A percentile compares a stretch with the other conserved stretches of the same genome.
Conservation (phyloP, 2,113 vertebrate genomes). For the Hymenochirus boettgeri region DNA sequence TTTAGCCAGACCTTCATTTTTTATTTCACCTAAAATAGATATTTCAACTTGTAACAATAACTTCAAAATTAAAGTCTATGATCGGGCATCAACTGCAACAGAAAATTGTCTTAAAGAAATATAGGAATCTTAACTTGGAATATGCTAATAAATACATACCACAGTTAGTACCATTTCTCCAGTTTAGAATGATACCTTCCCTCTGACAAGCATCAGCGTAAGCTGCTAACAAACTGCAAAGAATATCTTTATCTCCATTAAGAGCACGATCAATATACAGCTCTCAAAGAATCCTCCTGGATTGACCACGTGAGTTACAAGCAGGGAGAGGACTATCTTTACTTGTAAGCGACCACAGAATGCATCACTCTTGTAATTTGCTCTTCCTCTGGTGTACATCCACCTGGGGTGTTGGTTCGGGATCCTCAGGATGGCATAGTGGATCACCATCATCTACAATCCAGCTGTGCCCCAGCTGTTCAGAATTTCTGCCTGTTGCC, state of each 20-base stretch:
- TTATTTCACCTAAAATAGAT: neutral
- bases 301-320: conserved; percentile 54
- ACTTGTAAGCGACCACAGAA: conserved; percentile 61
- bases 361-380: conserved; percentile 47
- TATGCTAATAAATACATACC: conserved; percentile 56
- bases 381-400: conserved; percentile 48
- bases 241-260: conserved; percentile 42
- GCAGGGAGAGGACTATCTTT: conserved; percentile 55
- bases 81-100: no score
- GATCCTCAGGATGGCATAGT: conserved; percentile 17
- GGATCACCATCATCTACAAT: conserved; percentile 32
- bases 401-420: conserved; percentile 40
- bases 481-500: conserved; percentile 28
- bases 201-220: conserved; percentile 57
- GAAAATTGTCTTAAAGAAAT: no score
- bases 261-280: conserved; percentile 59
- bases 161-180: conserved; percentile 65
- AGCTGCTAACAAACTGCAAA: conserved; percentile 55
- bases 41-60: neutral
- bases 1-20: no score
- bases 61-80: neutral
- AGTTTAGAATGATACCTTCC: conserved; percentile 57
- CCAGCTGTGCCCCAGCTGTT: conserved; percentile 54
- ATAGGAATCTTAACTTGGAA: no score
- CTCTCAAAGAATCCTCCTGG: conserved; percentile 55